phyloP scores from a whole-genome alignment of 2,888 invertebrate genomes.

The Stratiomys singularior region DNA sequence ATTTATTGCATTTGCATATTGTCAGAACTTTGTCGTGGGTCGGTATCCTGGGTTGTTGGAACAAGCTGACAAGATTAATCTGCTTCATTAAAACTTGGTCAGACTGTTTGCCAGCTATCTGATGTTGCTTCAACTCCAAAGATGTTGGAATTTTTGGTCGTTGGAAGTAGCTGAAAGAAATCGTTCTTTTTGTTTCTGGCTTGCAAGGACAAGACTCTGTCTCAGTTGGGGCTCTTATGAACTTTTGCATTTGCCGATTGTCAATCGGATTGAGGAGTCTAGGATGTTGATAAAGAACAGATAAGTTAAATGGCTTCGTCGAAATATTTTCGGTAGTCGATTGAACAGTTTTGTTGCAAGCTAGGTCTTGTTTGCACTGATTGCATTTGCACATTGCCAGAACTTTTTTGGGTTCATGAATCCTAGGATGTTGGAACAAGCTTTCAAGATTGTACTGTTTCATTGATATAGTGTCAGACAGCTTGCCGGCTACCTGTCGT shows the following conservation, averaged over 20 bases:
- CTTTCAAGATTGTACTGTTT: neutral
- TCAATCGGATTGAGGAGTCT: neutral
- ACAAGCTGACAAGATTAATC: neutral
- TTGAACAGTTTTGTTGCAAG: neutral
- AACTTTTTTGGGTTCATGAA: neutral
- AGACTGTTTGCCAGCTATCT: neutral
- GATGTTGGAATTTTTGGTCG: neutral
- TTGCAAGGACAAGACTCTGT: neutral
- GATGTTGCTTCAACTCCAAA: neutral
- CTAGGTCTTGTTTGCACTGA: neutral
- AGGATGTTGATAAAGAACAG: neutral
- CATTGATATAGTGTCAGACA: neutral
- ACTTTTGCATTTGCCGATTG: neutral
- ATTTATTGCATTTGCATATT: neutral
- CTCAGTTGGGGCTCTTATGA: neutral
- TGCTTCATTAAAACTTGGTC: neutral
- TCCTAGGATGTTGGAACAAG: slow-evolving; percentile 10
- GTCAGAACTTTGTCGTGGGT: neutral
- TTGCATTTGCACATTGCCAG: neutral
- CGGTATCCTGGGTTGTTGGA: slow-evolving; percentile 13
- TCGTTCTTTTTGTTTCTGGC: neutral
- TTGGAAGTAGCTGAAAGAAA: neutral
- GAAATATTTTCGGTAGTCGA: neutral
- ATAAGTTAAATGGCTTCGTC: neutral
- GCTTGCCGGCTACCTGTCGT: neutral